Evolutionary conservation across 2,113 vertebrate species (phyloP), one percentile per base, ranked within the genome.

Genomic region (Capreolus pygargus): DNA sequence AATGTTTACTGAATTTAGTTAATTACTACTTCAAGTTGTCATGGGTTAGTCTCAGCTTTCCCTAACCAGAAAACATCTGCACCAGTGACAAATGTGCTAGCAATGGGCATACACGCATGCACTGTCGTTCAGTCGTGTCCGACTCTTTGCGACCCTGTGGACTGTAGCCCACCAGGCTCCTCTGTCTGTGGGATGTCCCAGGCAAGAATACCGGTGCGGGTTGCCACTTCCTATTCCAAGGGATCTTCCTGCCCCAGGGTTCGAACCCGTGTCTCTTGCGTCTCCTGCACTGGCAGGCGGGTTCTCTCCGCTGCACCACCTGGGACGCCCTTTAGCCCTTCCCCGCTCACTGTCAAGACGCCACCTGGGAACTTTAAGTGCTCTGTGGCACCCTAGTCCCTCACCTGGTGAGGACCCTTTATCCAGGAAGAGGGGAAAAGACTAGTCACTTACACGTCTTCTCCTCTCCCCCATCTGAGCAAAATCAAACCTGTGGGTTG

Each of bases 1-100:
- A 61, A 79, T 19, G 30, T 52, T 86, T 83, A 86, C 23, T 86
- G 36, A 64, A 30, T 81, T 76, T 82, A 84, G 74, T 67, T 94
- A 78, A 70, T 17, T 86, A 54, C 54, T 30, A 17, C 39, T 94
- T 91, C 86, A 88, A 28, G 89, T 1, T 21, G 81, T 16, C 33
- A 13, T 7, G 2, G 5, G 33, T 85, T 27, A 52, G 25, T 47
- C 43, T 87, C 57, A 58, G 47, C 58, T 55, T 83, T 79, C 52
- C 45, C 25, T 92, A 60, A 30, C 5, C 74, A 81, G 81, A 87
- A 96, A 87, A 67, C 28, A 57, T 3, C 19, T n/a, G 74, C 33
- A 81, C 54, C 54, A 6, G 0, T 30, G 76, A 36, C 43, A 67
- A 55, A 45, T 8, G 30, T 1, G 12, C 19, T 3, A 39, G 67